Evolutionary conservation across 2,797 vertebrate genomes (phyloP).

Genomic region (Oceanodroma leucorhoa): DNA sequence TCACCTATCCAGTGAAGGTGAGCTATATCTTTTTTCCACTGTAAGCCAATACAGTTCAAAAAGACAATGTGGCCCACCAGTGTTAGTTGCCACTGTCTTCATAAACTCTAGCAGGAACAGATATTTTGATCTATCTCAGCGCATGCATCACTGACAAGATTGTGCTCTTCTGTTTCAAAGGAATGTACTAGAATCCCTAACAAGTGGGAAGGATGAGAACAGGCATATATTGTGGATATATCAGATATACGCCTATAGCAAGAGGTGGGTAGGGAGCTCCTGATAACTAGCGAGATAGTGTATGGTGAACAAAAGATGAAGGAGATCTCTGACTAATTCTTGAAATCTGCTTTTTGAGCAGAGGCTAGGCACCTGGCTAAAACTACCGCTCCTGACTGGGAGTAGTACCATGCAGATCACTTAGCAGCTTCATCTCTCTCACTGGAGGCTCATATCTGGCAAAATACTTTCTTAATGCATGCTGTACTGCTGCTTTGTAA

Average conservation of each 20-base stretch:
- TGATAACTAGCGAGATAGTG: background rate
- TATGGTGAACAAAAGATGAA: background rate
- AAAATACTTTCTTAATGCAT: background rate
- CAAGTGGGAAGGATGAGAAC: background rate
- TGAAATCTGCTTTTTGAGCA: background rate
- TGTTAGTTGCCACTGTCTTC: background rate
- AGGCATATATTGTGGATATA: no score
- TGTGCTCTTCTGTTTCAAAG: background rate
- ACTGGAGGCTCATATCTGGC: background rate
- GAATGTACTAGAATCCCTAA: background rate
- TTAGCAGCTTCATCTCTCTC: background rate
- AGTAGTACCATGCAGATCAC: background rate
- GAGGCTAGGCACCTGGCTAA: background rate
- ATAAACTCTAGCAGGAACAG: background rate
- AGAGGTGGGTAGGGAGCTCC: background rate
- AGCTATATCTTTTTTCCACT: background rate
- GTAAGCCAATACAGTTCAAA: background rate
- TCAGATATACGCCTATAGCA: background rate
- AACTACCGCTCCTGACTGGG: background rate
- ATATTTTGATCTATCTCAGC: background rate
- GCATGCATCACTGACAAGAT: background rate
- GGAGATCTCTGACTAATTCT: background rate
- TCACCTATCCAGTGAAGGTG: background rate
- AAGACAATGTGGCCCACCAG: rapidly evolving
- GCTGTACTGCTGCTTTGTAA: background rate